Evolutionary conservation across 2,113 vertebrate genomes (phyloP).

Genomic region (Calidris pugnax): DNA sequence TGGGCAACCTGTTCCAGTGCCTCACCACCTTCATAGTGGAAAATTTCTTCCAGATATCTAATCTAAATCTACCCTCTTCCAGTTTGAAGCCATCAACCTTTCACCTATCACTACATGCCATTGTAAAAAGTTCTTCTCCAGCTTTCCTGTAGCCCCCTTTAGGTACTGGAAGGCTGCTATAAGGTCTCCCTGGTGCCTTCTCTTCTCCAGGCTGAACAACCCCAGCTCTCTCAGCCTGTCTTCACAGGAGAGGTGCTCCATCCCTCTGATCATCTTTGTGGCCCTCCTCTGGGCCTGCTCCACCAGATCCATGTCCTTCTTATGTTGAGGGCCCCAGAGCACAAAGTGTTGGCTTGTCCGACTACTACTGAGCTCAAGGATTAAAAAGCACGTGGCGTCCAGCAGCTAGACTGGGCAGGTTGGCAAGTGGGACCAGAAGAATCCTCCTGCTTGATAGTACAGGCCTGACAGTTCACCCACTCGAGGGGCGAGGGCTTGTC

Average conservation of each 20-base stretch:
- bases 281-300: background rate
- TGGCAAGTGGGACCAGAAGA: background rate
- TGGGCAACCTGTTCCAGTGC: background rate
- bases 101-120: background rate
- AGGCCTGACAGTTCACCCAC: fast-evolving
- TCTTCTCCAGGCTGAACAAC: background rate
- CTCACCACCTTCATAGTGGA: background rate
- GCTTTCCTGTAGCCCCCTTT: background rate
- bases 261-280: background rate
- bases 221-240: background rate
- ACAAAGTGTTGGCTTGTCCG: fast-evolving
- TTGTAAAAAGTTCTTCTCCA: background rate
- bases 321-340: background rate
- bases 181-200: background rate
- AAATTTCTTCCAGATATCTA: background rate
- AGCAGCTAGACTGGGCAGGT: background rate
- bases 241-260: background rate
- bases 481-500: fast-evolving
- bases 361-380: fast-evolving
- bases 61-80: background rate
- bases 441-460: fast-evolving
- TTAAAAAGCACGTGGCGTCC: background rate
- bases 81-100: background rate
- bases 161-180: background rate
- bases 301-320: background rate